Percentiles rank a stretch among this genome's conserved stretches.
These are phyloP conservation scores for Elephas maximus DNA, from an alignment of 2,113 vertebrate species.

Conservation along the genomic window DNA sequence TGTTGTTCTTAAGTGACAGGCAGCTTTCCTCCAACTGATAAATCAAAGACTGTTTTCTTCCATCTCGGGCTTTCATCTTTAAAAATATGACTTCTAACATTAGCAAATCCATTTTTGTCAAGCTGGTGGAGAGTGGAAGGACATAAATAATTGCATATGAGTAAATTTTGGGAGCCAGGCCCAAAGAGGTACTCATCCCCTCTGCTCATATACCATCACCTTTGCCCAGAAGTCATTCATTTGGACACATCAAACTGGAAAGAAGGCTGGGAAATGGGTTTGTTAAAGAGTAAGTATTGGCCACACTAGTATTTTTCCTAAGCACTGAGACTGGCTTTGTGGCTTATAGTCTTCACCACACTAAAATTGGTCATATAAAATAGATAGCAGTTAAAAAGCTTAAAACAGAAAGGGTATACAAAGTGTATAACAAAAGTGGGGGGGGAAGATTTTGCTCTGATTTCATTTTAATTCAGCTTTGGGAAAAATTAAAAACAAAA, in stretches of 20 bases:
- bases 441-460: not conserved
- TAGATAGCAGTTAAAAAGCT: not conserved
- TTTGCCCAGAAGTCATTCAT: not conserved
- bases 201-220: not conserved
- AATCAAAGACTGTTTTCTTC: not conserved
- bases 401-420: not conserved
- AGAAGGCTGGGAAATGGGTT: not conserved
- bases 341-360: not conserved
- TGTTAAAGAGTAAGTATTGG: not conserved
- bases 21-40: not conserved
- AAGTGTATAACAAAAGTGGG: not conserved
- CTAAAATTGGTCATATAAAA: not conserved
- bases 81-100: not conserved
- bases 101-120: not conserved
- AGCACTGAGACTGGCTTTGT: not conserved
- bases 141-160: not conserved
- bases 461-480: not conserved
- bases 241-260: not conserved
- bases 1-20: not conserved
- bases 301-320: not conserved
- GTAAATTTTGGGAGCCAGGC: not conserved
- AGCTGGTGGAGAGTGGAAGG: not conserved
- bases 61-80: not conserved
- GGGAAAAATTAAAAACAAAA: constrained; percentile 5
- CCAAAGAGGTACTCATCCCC: not conserved